Percentiles rank a stretch among this genome's conserved stretches.
These are phyloP conservation scores for Hippopotamus amphibius DNA, from an alignment of 2,113 vertebrate genomes.

Conservation along the genomic window DNA sequence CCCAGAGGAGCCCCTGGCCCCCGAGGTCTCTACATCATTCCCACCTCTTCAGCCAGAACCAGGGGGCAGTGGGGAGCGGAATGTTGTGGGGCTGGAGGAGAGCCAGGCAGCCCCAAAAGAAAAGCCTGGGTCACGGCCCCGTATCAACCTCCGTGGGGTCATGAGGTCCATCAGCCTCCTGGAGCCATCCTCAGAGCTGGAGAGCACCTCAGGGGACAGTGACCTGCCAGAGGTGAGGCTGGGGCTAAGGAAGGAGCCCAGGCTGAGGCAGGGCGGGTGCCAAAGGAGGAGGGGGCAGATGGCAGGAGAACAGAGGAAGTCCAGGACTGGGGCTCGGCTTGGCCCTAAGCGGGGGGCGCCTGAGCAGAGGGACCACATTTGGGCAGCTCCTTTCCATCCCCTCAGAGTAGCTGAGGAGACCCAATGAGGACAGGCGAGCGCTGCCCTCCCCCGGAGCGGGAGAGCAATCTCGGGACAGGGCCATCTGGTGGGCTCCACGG, in stretches of 20 bases:
- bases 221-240: slow-evolving; percentile 72
- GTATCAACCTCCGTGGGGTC: slow-evolving; percentile 95
- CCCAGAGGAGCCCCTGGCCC: slow-evolving; percentile 69
- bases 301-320: background rate
- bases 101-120: slow-evolving; percentile 42
- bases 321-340: background rate
- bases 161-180: slow-evolving; percentile 96
- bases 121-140: slow-evolving; percentile 68
- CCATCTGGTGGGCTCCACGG: accelerated
- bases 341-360: background rate
- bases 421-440: background rate
- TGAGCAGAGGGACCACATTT: background rate
- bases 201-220: background rate
- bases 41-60: slow-evolving; percentile 62
- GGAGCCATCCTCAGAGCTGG: slow-evolving; percentile 84
- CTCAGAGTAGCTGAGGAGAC: background rate
- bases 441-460: background rate
- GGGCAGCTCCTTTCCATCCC: background rate
- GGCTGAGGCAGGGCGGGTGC: background rate
- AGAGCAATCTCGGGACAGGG: background rate
- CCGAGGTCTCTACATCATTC: slow-evolving; percentile 82
- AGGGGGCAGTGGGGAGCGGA: slow-evolving; percentile 56
- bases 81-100: background rate
- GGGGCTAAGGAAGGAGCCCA: background rate
- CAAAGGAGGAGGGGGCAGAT: background rate